Evolutionary conservation across 1,140 invertebrate genomes (phyloP), one percentile per base, ranked within the genome.

Genomic region (Antheraea pernyi): DNA sequence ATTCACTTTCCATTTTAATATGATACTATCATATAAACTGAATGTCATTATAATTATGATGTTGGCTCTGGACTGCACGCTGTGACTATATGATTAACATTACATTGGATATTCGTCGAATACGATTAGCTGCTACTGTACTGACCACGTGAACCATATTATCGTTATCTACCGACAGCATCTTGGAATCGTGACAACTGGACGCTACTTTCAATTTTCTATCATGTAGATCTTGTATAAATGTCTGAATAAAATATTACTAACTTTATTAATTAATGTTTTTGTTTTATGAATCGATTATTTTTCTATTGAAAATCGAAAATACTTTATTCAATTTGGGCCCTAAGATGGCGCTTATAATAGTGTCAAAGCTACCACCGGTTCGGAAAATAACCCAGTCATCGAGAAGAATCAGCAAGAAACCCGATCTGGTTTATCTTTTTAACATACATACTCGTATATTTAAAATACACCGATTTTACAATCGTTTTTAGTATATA

Each of bases 141-240:
- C 59, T 62, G 69, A 74, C 78, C 79, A 78, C 78, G 75, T 79
- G 78, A 72, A 85, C 85, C 81, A 74, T 78, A 81, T 89, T 89
- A 87, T 80, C 82, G 80, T 87, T 89, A 88, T 91, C 87, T 79
- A 75, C 58, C 70, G 86, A 88, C 87, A 85, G 87, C 77, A 86
- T 91, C 85, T 91, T 89, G 87, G 85, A 87, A 71, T 68, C 69
- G 72, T 85, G 81, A 84, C 89, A 91, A 91, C 75, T 85, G 78
- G 77, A 79, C 74, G 69, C 68, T 76, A 85, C 83, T 87, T 85
- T 86, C 85, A 76, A 71, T 88, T 86, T 86, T 76, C 46, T 53
- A 53, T 53, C 46, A 53, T 58, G 59, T 60, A 61, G 42, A 67
- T 63, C 58, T 53, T 53, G n/a, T 71, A 61, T 61, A 22, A 22